Percentiles rank a stretch among this genome's conserved stretches.
phyloP scores from a whole-genome alignment of 2,888 invertebrate species.

The Charanyca ferruginea region DNA sequence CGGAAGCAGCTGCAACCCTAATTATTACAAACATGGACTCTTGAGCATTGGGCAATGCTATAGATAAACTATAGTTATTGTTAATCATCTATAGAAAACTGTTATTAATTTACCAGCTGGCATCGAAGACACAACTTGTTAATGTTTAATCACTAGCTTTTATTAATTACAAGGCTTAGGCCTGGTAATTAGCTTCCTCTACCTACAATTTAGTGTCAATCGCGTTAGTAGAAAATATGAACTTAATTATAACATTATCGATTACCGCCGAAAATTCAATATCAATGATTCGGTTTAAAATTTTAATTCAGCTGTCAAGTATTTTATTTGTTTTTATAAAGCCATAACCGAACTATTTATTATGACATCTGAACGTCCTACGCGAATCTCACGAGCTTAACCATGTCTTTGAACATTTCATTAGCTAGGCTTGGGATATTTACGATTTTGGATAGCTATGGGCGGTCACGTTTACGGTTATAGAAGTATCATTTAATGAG shows the following conservation, averaged over 20 bases:
- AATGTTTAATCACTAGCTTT: slow-evolving; percentile 32
- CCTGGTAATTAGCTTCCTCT: slow-evolving; percentile 15
- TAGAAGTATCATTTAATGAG: slow-evolving; percentile 71
- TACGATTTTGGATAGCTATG: slow-evolving; percentile 79
- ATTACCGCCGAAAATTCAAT: slow-evolving; percentile 36
- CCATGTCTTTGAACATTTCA: slow-evolving; percentile 76
- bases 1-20: slow-evolving; percentile 90
- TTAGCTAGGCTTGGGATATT: slow-evolving; percentile 74
- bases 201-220: slow-evolving; percentile 21
- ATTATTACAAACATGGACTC: slow-evolving; percentile 87
- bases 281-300: slow-evolving; percentile 40
- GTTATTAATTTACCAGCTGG: slow-evolving; percentile 73
- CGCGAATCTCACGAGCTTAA: slow-evolving; percentile 70
- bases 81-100: slow-evolving; percentile 72
- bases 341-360: slow-evolving; percentile 75
- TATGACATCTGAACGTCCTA: slow-evolving; percentile 78
- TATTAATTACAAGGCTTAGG: slow-evolving; percentile 11
- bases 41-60: slow-evolving; percentile 79
- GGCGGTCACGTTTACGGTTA: slow-evolving; percentile 80
- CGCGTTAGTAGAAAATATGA: slow-evolving; percentile 21
- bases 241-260: slow-evolving; percentile 33
- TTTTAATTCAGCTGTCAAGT: slow-evolving; percentile 55
- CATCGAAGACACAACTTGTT: slow-evolving; percentile 57
- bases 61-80: slow-evolving; percentile 75
- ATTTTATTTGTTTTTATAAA: slow-evolving; percentile 74